Conservation (phyloP, 2,797 vertebrate species). For the Pygocentrus nattereri region DNA sequence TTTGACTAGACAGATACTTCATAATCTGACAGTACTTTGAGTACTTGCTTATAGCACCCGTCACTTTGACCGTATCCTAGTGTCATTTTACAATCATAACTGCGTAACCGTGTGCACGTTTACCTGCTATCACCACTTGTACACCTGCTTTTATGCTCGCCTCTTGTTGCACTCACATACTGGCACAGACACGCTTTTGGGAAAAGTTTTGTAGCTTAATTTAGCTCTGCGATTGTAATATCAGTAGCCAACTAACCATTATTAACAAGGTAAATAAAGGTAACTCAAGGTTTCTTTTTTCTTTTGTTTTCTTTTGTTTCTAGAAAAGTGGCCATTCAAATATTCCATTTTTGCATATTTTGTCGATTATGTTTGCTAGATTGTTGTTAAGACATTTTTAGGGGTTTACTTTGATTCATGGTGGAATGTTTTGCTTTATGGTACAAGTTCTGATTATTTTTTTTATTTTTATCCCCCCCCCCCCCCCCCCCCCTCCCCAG, state of each 20-base stretch:
- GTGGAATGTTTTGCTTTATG: constrained; percentile 74
- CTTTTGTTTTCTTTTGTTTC: constrained; percentile 60
- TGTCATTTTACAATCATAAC: constrained; percentile 50
- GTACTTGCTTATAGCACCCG: constrained; percentile 42
- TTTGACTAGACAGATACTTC: neutral
- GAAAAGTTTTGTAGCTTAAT: constrained; percentile 68
- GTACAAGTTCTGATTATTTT: constrained; percentile 68
- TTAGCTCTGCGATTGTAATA: constrained; percentile 67
- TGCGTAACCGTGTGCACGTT: constrained; percentile 63
- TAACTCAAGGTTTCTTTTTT: constrained; percentile 66
- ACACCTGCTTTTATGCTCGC: constrained; percentile 48
- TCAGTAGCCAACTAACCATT: constrained; percentile 75
- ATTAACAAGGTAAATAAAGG: constrained; percentile 72
- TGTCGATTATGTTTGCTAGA: constrained; percentile 63
- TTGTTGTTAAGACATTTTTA: constrained; percentile 64
- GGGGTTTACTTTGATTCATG: constrained; percentile 71
- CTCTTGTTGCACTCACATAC: constrained; percentile 56
- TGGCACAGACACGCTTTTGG: constrained; percentile 56
- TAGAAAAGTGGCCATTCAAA: constrained; percentile 69
- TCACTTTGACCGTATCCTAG: constrained; percentile 57
- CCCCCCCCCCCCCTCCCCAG: constrained; percentile 45
- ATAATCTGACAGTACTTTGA: constrained; percentile 26
- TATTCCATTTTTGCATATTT: constrained; percentile 60
- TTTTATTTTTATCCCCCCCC: constrained; percentile 14
- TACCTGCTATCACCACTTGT: constrained; percentile 52